These are phyloP conservation scores for Nomia melanderi DNA, from an alignment of 1,140 invertebrate species.

Conservation along the genomic window DNA sequence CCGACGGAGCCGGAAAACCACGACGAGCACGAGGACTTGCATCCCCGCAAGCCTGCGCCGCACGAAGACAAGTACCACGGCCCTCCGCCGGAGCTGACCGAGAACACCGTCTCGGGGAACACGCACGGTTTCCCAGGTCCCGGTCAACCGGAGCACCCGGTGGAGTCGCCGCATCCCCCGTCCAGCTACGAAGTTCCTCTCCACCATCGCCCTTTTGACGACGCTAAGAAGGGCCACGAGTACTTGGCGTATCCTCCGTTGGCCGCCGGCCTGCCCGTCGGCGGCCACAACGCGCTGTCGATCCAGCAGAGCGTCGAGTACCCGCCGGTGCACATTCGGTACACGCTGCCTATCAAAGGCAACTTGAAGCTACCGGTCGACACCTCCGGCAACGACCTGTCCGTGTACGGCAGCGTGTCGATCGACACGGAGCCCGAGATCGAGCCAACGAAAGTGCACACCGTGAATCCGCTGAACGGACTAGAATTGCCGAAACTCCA, in stretches of 20 bases:
- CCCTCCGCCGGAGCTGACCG: slow-evolving; percentile 53
- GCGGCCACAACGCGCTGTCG: slow-evolving; percentile 4
- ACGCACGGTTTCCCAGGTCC: slow-evolving; percentile 22
- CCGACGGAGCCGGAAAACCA: slow-evolving; percentile 49
- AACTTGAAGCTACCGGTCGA: slow-evolving; percentile 6
- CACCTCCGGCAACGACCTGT: slow-evolving; percentile 25
- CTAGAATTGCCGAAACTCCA: slow-evolving; percentile 40
- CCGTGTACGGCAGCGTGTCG: slow-evolving; percentile 43
- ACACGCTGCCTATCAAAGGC: not conserved
- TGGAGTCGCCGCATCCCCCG: not conserved
- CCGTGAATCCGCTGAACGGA: not conserved
- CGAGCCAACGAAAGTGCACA: slow-evolving; percentile 35
- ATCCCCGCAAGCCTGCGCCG: slow-evolving; percentile 39
- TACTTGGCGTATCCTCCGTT: not conserved
- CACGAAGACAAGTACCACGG: slow-evolving; percentile 68
- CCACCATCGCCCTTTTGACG: slow-evolving; percentile 7
- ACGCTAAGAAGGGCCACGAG: not conserved
- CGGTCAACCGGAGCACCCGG: slow-evolving; percentile 18
- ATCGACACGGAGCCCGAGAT: slow-evolving; percentile 40
- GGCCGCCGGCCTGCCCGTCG: not conserved
- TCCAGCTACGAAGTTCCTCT: slow-evolving; percentile 13
- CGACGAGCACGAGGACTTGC: slow-evolving; percentile 32
- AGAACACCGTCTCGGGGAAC: slow-evolving; percentile 38
- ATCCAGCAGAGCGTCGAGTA: slow-evolving; percentile 49
- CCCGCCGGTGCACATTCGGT: slow-evolving; percentile 35